Base-by-base conservation (phyloP, 1,140 invertebrate species). In the Episyrphus balteatus region DNA sequence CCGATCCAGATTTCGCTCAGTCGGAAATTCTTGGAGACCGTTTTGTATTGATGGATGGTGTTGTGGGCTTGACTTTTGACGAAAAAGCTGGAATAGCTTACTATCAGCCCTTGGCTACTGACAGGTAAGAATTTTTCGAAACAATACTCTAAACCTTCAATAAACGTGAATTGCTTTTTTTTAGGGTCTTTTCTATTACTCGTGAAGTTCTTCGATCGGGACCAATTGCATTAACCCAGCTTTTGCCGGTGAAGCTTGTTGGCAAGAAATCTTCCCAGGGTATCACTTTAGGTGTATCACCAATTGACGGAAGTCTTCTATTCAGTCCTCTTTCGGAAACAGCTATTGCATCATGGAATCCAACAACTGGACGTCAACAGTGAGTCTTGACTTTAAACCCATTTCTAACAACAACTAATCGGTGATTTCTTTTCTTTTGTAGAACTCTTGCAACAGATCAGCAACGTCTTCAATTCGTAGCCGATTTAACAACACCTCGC, bases 231-330 rank as follows among this genome's bases (percentile, higher is more conserved):
- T 77, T 78, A 49, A 79, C 76, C n/a, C 72, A 82, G 48, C 77
- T 81, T 49, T 59, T 88, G 37, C 83, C 84, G 0, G 81, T 88
- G 0, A 77, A 77, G 33, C 66, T 88, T 31, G 82, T 86, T 2
- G 86, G 86, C 1, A 80, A 78, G 50, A 89, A 89, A 63, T 85
- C 84, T 1, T 88, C 86, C 3, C 86, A 88, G 63, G 85, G 85
- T 14, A 73, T 88, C 2, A 82, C 80, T 1, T 52, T 89, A 11
- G 73, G 80, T 0, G 72, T 86, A 0, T 80, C 86, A 51, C 77
- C 78, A 2, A 67, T 67, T 1, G 81, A 84, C 48, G 80, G 84
- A 38, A 78, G 78, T 9, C 73, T 89, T 17, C 72, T 82, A 37
- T 88, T 88, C 57, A 78, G 81, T 36, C 84, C 86, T 0, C 62